Evolutionary conservation across 2,113 vertebrate genomes (phyloP).

Genomic region (Sialia sialis): DNA sequence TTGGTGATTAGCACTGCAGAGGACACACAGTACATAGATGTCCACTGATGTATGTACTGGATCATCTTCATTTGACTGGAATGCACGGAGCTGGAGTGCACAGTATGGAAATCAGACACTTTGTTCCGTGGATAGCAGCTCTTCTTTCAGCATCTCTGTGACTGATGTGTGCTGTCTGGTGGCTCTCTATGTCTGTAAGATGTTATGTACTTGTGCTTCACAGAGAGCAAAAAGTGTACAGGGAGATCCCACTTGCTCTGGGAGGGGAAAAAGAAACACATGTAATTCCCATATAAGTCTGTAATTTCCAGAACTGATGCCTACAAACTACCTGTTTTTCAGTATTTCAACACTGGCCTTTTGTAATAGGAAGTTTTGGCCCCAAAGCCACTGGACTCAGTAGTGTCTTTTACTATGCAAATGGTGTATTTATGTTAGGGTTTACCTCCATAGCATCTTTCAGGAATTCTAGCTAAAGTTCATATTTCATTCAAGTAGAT

Average conservation of each 20-base stretch:
- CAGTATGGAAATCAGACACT: not conserved
- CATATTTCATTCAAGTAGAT: not conserved
- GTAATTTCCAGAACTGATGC: not conserved
- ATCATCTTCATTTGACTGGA: not conserved
- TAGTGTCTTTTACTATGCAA: not conserved
- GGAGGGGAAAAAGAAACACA: slow-evolving; percentile 1
- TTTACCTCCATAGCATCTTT: not conserved
- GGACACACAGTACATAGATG: not conserved
- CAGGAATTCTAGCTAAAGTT: not conserved
- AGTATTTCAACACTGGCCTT: slow-evolving; percentile 14
- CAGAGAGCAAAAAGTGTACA: slow-evolving; percentile 1
- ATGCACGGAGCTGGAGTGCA: not conserved
- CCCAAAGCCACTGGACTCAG: not conserved
- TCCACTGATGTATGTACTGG: not conserved
- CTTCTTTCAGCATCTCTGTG: slow-evolving; percentile 34
- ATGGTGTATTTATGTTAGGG: not conserved
- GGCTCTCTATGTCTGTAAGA: slow-evolving; percentile 26
- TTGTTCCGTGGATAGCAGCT: not conserved
- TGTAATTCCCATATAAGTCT: not conserved
- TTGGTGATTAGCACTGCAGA: not conserved
- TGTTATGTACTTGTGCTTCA: slow-evolving; percentile 21
- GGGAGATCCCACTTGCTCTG: slow-evolving; percentile 23
- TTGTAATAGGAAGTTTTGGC: not conserved
- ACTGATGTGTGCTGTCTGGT: slow-evolving; percentile 34
- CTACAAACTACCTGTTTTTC: not conserved